Evolutionary conservation across 2,113 vertebrate species (phyloP).

Genomic region (Oxyura jamaicensis): DNA sequence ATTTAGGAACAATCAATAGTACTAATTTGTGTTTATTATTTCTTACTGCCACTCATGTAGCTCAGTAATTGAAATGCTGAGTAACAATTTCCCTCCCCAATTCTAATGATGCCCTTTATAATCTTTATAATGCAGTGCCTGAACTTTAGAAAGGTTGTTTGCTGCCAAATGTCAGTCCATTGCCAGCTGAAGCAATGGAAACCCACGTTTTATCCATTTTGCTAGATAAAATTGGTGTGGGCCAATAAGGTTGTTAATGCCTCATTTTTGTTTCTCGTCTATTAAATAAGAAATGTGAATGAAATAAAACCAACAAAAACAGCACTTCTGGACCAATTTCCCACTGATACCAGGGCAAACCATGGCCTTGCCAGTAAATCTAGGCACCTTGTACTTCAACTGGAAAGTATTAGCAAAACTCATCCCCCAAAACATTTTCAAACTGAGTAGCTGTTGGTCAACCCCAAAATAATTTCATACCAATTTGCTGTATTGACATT

Average conservation of each 20-base stretch:
- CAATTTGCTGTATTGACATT: neutral
- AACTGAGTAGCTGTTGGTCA: neutral
- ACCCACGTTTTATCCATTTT: conserved; percentile 54
- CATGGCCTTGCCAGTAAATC: neutral
- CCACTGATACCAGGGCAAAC: neutral
- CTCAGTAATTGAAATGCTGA: conserved; percentile 74
- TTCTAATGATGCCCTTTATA: conserved; percentile 80
- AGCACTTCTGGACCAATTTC: neutral
- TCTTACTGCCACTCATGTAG: conserved; percentile 57
- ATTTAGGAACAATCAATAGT: conserved; percentile 52
- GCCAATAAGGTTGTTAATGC: neutral
- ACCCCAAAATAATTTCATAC: neutral
- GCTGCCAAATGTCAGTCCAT: conserved; percentile 73
- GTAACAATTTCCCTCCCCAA: conserved; percentile 72
- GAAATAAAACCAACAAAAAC: neutral
- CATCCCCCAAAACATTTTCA: neutral
- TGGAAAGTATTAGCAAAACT: neutral
- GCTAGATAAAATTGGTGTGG: conserved; percentile 9
- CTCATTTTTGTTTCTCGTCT: neutral
- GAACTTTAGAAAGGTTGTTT: conserved; percentile 79
- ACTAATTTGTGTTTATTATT: conserved; percentile 73
- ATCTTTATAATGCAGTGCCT: conserved; percentile 74
- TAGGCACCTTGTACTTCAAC: neutral
- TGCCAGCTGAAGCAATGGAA: conserved; percentile 56
- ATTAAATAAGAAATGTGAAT: neutral